Base-by-base conservation (phyloP, 2,888 invertebrate genomes). In the Eulithis testata region DNA sequence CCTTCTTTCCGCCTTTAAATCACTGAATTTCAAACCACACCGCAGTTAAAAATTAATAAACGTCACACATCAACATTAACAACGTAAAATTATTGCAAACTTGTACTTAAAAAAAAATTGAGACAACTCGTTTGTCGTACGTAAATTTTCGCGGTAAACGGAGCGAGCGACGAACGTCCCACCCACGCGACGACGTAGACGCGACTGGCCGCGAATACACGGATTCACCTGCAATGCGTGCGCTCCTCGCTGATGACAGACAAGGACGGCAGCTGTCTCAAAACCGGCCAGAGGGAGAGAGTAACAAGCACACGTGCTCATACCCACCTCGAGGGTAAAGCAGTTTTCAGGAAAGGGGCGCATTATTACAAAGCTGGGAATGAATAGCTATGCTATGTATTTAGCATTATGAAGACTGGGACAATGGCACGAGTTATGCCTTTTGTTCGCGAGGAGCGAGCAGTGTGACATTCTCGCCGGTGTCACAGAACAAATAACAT, bases 161-260 rank as follows among this genome's bases (percentile, higher is more conserved):
- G 62, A 71, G 68, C 71, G 73, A 68, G 71, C 70, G 69, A 65
- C 76, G 74, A 76, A 75, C 89, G 87, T 83, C 76, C 83, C 82
- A 77, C 87, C 85, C 84, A 84, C 88, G 81, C 83, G 77, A 72
- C 80, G 76, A 75, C 76, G 74, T 65, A 78, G 79, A 80, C 83
- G 82, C 87, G 87, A 92, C 92, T 92, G 83, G 77, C 77, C 8
- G 50, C 62, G 55, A 47, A 60, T 37, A 40, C 64, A 49, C 67
- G 70, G 69, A 69, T 63, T 89, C 90, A 92, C 92, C 92, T 92
- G 92, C 92, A 92, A 86, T 92, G 91, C 92, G 92, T 90, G 90
- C 89, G 92, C 90, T 89, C 87, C 80, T 88, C 87, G 85, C 80
- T 79, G 79, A 72, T 73, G 81, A 60, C 53, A 63, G 80, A 89